Percentiles rank a stretch among this genome's conserved stretches.
Evolutionary conservation across 2,888 invertebrate genomes (phyloP).

Genomic region (Schizaphis graminum): DNA sequence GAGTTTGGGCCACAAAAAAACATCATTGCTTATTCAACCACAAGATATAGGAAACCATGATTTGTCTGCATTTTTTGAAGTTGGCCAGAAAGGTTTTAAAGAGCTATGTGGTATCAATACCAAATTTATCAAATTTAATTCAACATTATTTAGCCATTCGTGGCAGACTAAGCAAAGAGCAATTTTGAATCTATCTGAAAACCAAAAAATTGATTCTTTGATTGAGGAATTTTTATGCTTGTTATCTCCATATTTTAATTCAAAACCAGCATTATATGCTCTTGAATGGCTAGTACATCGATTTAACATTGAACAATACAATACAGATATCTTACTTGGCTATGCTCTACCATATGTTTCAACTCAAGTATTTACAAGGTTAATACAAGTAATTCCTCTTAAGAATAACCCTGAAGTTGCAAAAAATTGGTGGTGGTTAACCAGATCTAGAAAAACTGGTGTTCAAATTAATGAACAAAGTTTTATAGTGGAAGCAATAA

Average conservation of each 20-base stretch:
- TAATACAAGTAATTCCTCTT: slow-evolving; percentile 83
- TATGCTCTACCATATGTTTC: slow-evolving; percentile 93
- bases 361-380: slow-evolving; percentile 86
- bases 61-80: slow-evolving; percentile 86
- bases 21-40: slow-evolving; percentile 90
- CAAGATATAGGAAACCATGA: slow-evolving; percentile 91
- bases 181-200: slow-evolving; percentile 79
- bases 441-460: slow-evolving; percentile 81
- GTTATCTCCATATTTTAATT: slow-evolving; percentile 89
- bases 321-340: slow-evolving; percentile 83
- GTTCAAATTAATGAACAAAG: slow-evolving; percentile 80
- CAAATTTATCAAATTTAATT: slow-evolving; percentile 81
- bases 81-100: slow-evolving; percentile 87
- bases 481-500: slow-evolving; percentile 81
- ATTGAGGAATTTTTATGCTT: slow-evolving; percentile 85
- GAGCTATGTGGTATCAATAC: slow-evolving; percentile 84
- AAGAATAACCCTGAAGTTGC: slow-evolving; percentile 71
- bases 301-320: slow-evolving; percentile 90
- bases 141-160: slow-evolving; percentile 82
- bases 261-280: slow-evolving; percentile 88
- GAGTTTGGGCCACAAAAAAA: slow-evolving; percentile 78
- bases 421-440: slow-evolving; percentile 85
- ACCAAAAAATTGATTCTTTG: slow-evolving; percentile 80
- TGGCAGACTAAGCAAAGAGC: slow-evolving; percentile 86
- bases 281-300: slow-evolving; percentile 95